phyloP scores from a whole-genome alignment of 2,797 vertebrate species.

The Orientallactaga sibirica region DNA sequence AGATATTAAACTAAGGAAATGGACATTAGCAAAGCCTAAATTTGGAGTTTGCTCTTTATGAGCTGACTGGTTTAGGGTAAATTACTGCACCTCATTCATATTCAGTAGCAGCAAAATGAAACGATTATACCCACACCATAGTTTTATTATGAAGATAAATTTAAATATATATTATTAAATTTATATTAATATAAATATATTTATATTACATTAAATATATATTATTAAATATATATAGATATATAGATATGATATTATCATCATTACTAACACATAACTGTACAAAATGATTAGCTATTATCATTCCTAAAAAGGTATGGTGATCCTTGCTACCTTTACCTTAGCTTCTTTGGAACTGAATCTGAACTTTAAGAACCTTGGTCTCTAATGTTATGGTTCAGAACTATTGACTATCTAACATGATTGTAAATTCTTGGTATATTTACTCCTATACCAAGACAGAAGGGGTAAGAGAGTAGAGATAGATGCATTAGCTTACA shows the following conservation, averaged over 20 bases:
- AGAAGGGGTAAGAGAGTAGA: background rate
- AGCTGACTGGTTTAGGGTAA: background rate
- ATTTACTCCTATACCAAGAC: slow-evolving; percentile 24
- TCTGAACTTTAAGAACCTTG: background rate
- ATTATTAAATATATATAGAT: too few species aligned
- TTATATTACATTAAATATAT: too few species aligned
- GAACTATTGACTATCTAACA: slow-evolving; percentile 20
- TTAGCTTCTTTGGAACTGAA: background rate
- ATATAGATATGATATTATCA: background rate
- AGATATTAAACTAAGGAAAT: background rate
- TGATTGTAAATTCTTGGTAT: slow-evolving; percentile 42
- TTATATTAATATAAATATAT: too few species aligned
- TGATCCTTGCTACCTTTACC: background rate
- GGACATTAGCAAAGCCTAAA: slow-evolving; percentile 37
- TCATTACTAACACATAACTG: background rate
- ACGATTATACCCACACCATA: slow-evolving; percentile 17
- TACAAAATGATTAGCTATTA: background rate
- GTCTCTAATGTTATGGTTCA: background rate
- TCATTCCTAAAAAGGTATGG: background rate
- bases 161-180: background rate
- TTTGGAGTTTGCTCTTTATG: slow-evolving; percentile 16
- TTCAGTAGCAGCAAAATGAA: slow-evolving; percentile 36
- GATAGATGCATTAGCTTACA: background rate
- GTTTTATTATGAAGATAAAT: slow-evolving; percentile 16
- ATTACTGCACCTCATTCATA: slow-evolving; percentile 25